A percentile compares a stretch with the other conserved stretches of the same genome.
Conservation (phyloP, 2,888 invertebrate genomes). For the Drosophila anomalipes region DNA sequence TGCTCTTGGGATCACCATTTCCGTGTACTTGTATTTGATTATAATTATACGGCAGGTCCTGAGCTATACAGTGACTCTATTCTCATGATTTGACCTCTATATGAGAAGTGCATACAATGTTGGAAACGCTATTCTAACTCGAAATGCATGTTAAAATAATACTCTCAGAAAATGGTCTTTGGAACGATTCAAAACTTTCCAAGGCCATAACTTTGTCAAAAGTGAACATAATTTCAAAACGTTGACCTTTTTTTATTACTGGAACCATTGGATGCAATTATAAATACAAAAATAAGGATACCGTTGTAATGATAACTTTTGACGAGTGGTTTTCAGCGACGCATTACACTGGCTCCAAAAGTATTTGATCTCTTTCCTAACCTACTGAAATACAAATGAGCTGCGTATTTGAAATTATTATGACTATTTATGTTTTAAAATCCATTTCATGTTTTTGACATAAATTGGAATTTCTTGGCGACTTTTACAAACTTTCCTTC, state of each 20-base stretch:
- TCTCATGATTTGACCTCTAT: background rate
- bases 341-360: background rate
- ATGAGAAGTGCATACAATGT: background rate
- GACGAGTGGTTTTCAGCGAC: no score
- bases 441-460: background rate
- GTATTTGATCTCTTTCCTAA: background rate
- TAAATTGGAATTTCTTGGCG: background rate
- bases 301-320: no score
- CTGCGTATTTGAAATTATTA: background rate
- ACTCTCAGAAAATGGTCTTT: no score
- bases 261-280: no score
- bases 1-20: background rate
- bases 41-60: background rate
- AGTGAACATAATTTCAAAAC: no score
- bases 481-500: background rate
- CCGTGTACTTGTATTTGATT: background rate
- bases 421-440: background rate
- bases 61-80: background rate
- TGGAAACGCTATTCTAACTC: no score
- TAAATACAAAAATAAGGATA: no score
- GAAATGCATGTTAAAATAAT: no score
- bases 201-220: no score
- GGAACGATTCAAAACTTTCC: no score
- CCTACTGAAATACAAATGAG: background rate
- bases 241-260: no score